A percentile compares a stretch with the other conserved stretches of the same genome.
Evolutionary conservation across 1,140 invertebrate species (phyloP).

Genomic region (Hylyphantes graminicola): DNA sequence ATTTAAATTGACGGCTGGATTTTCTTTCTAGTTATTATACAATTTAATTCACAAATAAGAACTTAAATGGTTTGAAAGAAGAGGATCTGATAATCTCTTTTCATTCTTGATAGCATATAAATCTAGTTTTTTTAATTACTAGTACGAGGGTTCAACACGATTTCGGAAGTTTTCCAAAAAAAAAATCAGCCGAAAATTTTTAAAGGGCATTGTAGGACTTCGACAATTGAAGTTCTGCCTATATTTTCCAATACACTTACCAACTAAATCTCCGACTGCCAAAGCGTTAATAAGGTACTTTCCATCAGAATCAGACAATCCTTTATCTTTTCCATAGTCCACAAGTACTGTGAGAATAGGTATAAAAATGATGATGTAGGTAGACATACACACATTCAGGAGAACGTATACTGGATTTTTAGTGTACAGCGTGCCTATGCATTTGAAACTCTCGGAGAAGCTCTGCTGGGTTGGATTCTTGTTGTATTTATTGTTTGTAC

Average conservation of each 20-base stretch:
- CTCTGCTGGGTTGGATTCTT: conserved; percentile 8
- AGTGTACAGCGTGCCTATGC: background rate
- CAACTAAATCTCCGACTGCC: conserved; percentile 23
- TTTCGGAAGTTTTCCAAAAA: too few relatives aligned
- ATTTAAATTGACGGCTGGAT: too few relatives aligned
- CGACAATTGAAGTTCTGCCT: too few relatives aligned
- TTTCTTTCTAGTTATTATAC: too few relatives aligned
- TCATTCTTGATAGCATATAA: too few relatives aligned
- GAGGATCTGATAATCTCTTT: too few relatives aligned
- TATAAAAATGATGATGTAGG: conserved; percentile 21
- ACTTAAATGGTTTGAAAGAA: too few relatives aligned
- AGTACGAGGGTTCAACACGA: too few relatives aligned
- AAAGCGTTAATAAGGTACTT: conserved; percentile 12
- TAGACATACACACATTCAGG: background rate
- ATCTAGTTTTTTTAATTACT: too few relatives aligned
- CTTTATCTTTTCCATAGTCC: conserved; percentile 19
- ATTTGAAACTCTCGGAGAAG: background rate
- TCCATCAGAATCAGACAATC: background rate
- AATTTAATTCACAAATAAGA: too few relatives aligned
- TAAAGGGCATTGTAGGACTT: too few relatives aligned
- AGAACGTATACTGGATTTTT: background rate
- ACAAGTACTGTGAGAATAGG: conserved; percentile 15
- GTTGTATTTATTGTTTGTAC: background rate
- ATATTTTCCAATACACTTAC: background rate
- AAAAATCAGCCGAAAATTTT: too few relatives aligned